Percentiles rank a stretch among this genome's conserved stretches.
phyloP scores from a whole-genome alignment of 2,797 vertebrate species.

The Mus spretus region DNA sequence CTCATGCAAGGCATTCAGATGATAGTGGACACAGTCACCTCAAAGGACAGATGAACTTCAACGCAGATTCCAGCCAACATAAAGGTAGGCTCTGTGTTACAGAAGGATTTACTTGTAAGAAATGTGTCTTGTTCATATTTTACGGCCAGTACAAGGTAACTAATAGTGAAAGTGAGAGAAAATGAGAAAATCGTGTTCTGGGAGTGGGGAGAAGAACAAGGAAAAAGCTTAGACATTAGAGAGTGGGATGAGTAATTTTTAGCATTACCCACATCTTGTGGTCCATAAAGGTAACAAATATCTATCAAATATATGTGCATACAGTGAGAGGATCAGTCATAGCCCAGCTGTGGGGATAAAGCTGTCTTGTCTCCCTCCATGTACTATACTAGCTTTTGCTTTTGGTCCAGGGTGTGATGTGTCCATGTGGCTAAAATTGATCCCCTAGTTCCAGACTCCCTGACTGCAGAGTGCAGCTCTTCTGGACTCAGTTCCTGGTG shows the following conservation, averaged over 20 bases:
- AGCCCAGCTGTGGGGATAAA: not conserved
- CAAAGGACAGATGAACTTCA: conserved; percentile 91
- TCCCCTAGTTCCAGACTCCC: not conserved
- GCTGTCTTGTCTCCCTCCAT: not conserved
- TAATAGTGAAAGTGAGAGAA: not conserved
- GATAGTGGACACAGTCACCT: conserved; percentile 85
- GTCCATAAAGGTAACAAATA: not conserved
- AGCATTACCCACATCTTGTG: not conserved
- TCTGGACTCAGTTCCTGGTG: conserved; percentile 24
- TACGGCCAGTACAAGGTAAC: conserved; percentile 19
- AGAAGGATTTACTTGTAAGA: conserved; percentile 5
- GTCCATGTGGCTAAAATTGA: not conserved
- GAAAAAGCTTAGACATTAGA: too few species aligned
- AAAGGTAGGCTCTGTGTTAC: conserved; percentile 86
- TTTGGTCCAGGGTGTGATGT: not conserved
- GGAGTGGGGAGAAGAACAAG: not conserved
- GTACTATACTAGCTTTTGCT: not conserved
- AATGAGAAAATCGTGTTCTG: not conserved
- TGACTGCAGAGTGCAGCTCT: conserved; percentile 22
- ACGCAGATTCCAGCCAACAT: conserved; percentile 90
- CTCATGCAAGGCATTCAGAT: conserved; percentile 88
- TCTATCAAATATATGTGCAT: not conserved
- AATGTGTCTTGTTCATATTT: conserved; percentile 23
- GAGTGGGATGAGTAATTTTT: not conserved
- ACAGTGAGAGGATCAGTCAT: not conserved